Evolutionary conservation across 2,113 vertebrate species (phyloP).

Genomic region (Chionodraco myersi): DNA sequence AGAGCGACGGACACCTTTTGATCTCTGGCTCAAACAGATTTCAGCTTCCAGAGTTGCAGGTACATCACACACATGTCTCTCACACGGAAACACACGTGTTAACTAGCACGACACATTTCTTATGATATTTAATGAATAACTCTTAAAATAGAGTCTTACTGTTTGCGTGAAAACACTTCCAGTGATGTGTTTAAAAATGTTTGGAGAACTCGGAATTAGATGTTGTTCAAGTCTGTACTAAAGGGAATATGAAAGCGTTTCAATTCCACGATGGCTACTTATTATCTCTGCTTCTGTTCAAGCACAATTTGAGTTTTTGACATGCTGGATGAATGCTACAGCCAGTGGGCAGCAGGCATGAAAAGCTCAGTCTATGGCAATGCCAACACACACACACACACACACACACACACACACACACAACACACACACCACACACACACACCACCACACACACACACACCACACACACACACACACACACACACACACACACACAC

Average conservation of each 20-base stretch:
- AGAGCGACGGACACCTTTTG: slow-evolving; percentile 5
- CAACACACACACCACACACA: no score
- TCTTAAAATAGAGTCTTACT: no score
- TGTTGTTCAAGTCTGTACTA: background rate
- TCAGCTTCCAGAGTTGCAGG: background rate
- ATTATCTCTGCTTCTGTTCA: background rate
- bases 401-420: background rate
- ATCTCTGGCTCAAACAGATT: slow-evolving; percentile 31
- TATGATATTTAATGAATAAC: background rate
- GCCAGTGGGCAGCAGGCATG: slow-evolving; percentile 29
- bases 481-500: background rate
- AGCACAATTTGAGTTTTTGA: slow-evolving; percentile 23
- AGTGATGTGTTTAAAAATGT: background rate
- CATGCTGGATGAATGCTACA: slow-evolving; percentile 25
- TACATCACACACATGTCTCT: slow-evolving; percentile 11
- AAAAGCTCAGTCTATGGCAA: slow-evolving; percentile 25
- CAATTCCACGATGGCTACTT: background rate
- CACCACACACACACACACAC: background rate
- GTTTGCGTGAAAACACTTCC: background rate
- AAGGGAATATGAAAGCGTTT: no score
- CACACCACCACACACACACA: background rate
- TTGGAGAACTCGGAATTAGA: background rate
- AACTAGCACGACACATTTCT: background rate
- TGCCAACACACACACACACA: slow-evolving; percentile 20
- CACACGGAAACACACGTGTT: background rate